Evolutionary conservation across 2,797 vertebrate species (phyloP), one percentile per base, ranked within the genome.

Genomic region (Mormyrus proboscirostris): DNA sequence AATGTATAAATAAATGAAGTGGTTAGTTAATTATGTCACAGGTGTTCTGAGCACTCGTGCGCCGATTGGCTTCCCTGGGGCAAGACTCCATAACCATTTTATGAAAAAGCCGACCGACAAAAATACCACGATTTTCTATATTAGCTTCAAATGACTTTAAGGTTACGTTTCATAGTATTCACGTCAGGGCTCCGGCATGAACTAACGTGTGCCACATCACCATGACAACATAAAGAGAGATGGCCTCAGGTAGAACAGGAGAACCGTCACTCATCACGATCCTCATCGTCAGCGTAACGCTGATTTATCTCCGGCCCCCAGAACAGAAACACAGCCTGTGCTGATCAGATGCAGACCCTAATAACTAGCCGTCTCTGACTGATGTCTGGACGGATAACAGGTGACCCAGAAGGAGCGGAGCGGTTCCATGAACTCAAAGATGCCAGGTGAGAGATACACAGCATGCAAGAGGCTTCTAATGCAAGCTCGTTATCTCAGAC

Each of bases 161-260:
- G 25, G 65, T 69, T 69, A 69, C 65, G 33, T 69, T 69, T 69
- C 29, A 33, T 4, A 33, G 65, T 33, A 16, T 69, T 69, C 25
- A 33, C 12, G 10, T 69, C 65, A 33, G 3, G 65, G 65, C 65
- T 79, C 73, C 16, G 4, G 16, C 38, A 38, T 44, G 38, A 79
- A 79, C 73, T 33, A 10, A 22, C 19, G 3, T 12, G 41, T 41
- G 47, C 47, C 22, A 49, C 41, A 50, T 84, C 19, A 19, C 82
- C 82, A 84, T 50, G 82, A 22, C 82, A 84, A 84, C 82, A 84
- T 47, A 50, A 50, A 50, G 82, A 84, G 14, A 84, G 38, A 49
- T n/a, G 3, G 22, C 82, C n/a, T 84, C 44, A 84, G 44, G n/a
- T 12, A 22, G 1, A 10, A 84, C 16, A 14, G 19, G 19, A n/a